Percentiles rank a stretch among this genome's conserved stretches.
Evolutionary conservation across 2,113 vertebrate species (phyloP).

Genomic region (Semicossyphus pulcher): DNA sequence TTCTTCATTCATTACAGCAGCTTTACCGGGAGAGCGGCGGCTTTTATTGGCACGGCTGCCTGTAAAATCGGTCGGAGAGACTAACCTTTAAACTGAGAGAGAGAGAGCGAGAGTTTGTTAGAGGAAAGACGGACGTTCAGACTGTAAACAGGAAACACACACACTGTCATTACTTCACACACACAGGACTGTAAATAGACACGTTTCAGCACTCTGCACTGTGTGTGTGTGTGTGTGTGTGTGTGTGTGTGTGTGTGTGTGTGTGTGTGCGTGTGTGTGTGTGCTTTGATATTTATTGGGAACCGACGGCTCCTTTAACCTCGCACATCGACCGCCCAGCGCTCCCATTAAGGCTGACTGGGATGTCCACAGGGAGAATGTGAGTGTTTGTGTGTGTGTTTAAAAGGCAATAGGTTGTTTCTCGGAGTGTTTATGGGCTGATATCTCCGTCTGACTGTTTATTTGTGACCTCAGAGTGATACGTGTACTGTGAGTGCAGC

Average conservation of each 20-base stretch:
- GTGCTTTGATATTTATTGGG: slow-evolving; percentile 81
- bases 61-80: slow-evolving; percentile 47
- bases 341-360: slow-evolving; percentile 74
- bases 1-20: slow-evolving; percentile 43
- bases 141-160: slow-evolving; percentile 49
- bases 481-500: not conserved
- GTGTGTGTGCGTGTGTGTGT: slow-evolving; percentile 15
- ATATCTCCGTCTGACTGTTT: not conserved
- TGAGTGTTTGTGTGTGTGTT: slow-evolving; percentile 30
- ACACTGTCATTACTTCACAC: slow-evolving; percentile 23
- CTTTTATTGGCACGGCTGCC: slow-evolving; percentile 48
- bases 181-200: slow-evolving; percentile 14
- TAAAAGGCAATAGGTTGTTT: slow-evolving; percentile 39
- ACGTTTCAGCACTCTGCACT: not conserved
- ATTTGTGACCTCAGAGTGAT: not conserved
- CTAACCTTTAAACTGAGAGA: slow-evolving; percentile 37
- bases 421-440: slow-evolving; percentile 17
- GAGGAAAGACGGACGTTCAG: slow-evolving; percentile 33
- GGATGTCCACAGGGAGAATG: slow-evolving; percentile 76
- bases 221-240: too few species aligned
- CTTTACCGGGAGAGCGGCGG: slow-evolving; percentile 28
- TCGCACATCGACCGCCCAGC: slow-evolving; percentile 80
- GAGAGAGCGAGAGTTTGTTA: slow-evolving; percentile 35
- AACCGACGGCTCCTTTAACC: slow-evolving; percentile 83
- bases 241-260: slow-evolving; percentile 18